Conservation (phyloP, 1,140 invertebrate species). For the Apis cerana region DNA sequence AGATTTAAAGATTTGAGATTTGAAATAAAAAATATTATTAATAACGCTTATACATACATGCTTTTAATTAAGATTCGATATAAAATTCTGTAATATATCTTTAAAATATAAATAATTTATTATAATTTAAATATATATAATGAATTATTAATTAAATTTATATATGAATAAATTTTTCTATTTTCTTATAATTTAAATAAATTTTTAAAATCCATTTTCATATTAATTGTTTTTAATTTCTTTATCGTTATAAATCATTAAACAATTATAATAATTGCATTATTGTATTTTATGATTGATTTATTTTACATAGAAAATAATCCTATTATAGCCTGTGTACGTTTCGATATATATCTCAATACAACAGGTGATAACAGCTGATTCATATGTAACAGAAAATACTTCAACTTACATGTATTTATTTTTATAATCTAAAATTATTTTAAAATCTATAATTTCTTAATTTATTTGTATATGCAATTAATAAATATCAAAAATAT, state of each 20-base stretch:
- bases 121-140: not conserved
- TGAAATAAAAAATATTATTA: not conserved
- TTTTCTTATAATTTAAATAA: not conserved
- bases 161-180: not conserved
- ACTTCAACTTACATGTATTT: not conserved
- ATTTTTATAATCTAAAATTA: not conserved
- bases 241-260: not conserved
- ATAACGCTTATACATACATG: too few species aligned
- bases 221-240: not conserved
- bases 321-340: not conserved
- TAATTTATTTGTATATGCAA: not conserved
- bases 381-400: constrained; percentile 9
- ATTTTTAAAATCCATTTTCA: not conserved
- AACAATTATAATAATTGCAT: not conserved
- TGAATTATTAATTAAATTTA: not conserved
- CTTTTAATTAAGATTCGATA: not conserved
- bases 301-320: constrained; percentile 16
- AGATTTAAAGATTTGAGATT: not conserved
- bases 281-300: not conserved
- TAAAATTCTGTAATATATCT: not conserved
- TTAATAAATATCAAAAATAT: not conserved
- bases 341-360: constrained; percentile 20
- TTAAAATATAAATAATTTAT: not conserved
- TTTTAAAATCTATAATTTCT: not conserved
- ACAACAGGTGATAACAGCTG: constrained; percentile 47